Percentiles rank a stretch among this genome's conserved stretches.
Conservation (phyloP, 2,113 vertebrate species). For the Rhineura floridana region DNA sequence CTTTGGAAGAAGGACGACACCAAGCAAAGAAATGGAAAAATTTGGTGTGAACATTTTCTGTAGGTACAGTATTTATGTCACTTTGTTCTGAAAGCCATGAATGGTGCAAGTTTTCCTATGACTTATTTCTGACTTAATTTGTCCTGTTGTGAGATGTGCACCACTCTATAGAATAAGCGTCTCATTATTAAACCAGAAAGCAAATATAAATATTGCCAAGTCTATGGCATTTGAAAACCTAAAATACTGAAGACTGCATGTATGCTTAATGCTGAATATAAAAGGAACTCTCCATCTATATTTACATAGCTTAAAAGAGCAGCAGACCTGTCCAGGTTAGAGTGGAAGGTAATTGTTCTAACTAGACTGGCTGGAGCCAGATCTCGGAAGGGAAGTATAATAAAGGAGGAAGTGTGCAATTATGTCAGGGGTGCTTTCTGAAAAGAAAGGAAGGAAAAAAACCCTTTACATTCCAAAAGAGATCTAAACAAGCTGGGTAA, state of each 20-base stretch:
- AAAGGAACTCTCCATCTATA: slow-evolving; percentile 36
- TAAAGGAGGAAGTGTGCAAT: slow-evolving; percentile 62
- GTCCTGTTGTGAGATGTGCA: slow-evolving; percentile 1
- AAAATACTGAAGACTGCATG: background rate
- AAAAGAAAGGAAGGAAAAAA: background rate
- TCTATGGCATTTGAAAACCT: slow-evolving; percentile 14
- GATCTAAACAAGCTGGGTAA: slow-evolving; percentile 52
- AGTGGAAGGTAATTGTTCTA: slow-evolving; percentile 67
- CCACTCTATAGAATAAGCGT: background rate
- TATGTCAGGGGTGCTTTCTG: slow-evolving; percentile 47
- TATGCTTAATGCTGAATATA: background rate
- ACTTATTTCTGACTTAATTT: background rate
- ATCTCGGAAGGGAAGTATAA: slow-evolving; percentile 79
- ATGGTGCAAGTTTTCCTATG: background rate
- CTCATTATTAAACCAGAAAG: slow-evolving; percentile 14
- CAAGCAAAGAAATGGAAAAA: background rate
- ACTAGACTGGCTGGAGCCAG: slow-evolving; percentile 80
- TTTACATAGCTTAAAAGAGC: slow-evolving; percentile 47
- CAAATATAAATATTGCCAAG: slow-evolving; percentile 13
- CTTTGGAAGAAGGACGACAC: background rate
- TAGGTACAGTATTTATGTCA: background rate
- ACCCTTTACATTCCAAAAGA: slow-evolving; percentile 46
- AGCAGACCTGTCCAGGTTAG: slow-evolving; percentile 48
- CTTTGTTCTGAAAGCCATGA: background rate
- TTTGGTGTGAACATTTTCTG: background rate